Base-by-base conservation (phyloP, 37 sponge, comb jelly and placozoan genomes). In the Corticium candelabrum region DNA sequence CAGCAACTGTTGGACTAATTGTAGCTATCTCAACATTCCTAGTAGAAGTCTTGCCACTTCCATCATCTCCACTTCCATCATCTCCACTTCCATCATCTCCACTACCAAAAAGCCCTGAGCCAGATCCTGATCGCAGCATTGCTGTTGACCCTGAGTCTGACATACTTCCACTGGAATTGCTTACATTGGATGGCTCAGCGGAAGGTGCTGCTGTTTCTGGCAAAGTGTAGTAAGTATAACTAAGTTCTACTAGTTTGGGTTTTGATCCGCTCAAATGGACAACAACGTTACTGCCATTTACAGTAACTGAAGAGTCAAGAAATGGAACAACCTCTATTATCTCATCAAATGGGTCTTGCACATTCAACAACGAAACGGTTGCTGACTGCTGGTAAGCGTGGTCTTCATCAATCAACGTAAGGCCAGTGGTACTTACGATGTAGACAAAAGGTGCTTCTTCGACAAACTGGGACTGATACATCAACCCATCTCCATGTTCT, bases 401-500 rank as follows among this genome's bases (percentile, higher is more conserved):
- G 68, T 94, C 95, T 2, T 40, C 0, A 33, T 94, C 95, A 0
- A 77, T 78, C 3, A 94, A 40, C 0, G 81, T 77, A 0, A 94
- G 77, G 21, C 40, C 41, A 11, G 57, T 30, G 0, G 90, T 86
- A 21, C 90, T 81, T 74, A 90, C 90, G 34, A 94, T 81, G 43
- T 78, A 56, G 15, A 88, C 87, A 78, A 62, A 86, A 0, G 81
- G 77, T 1, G 79, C 74, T 34, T 90, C 88, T 39, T 94, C 91
- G 7, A 79, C 79, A 74, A 76, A 90, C 74, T 83, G 37, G 31
- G 84, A 78, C 1, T 3, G 0, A 41, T 77, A 87, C 1, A 3
- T 2, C 1, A 69, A 15, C 0, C 89, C 89, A 67, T 84, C 78
- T 37, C 80, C 86, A 0, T 39, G 74, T 2, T 32, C 4, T 2